Conservation (phyloP, 1,140 invertebrate genomes). For the Hydropsyche tenuis region DNA sequence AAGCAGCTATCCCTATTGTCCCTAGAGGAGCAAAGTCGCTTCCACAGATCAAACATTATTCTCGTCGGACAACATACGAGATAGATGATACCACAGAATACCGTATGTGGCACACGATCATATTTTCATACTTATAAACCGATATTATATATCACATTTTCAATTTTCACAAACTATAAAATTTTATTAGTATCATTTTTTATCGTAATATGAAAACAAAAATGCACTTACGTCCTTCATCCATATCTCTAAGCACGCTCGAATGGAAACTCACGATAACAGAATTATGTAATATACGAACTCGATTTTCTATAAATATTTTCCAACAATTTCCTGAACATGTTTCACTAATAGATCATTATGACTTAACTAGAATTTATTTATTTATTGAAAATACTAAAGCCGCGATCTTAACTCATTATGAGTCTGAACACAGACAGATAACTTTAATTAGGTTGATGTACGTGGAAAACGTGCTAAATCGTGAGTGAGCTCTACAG, state of each 20-base stretch:
- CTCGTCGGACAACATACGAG: neutral
- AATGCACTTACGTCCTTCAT: neutral
- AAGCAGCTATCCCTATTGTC: neutral
- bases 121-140: neutral
- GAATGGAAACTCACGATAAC: neutral
- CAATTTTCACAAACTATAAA: neutral
- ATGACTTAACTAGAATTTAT: neutral
- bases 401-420: neutral
- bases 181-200: neutral
- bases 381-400: neutral
- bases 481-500: neutral
- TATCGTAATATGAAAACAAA: neutral
- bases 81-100: neutral
- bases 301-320: no score
- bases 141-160: neutral
- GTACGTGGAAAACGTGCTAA: neutral
- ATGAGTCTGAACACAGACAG: neutral
- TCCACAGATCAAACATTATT: conserved; percentile 19
- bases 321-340: no score
- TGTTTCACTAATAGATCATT: no score
- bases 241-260: neutral
- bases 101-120: neutral
- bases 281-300: neutral
- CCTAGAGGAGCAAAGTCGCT: neutral
- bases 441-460: neutral